These are phyloP conservation scores for Lacerta viridis DNA, from an alignment of 2,797 vertebrate species.

Conservation along the genomic window DNA sequence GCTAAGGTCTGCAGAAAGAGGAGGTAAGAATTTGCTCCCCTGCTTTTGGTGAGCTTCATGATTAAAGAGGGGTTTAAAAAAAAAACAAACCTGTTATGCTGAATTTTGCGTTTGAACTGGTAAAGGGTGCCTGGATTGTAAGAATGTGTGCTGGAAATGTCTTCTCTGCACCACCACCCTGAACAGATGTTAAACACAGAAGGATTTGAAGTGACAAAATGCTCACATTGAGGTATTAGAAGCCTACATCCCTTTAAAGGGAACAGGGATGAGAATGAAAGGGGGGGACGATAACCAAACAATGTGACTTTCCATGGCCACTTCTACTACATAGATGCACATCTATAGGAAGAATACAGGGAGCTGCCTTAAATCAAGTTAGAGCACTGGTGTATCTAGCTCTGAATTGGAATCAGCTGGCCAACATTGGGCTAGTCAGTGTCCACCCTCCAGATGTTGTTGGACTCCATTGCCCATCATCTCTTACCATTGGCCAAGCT, in stretches of 20 bases:
- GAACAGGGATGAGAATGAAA: background rate
- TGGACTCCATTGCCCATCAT: too few species aligned
- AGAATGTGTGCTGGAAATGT: background rate
- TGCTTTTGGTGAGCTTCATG: background rate
- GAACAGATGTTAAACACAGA: background rate
- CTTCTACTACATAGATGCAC: too few species aligned
- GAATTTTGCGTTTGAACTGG: background rate
- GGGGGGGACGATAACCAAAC: rapidly evolving
- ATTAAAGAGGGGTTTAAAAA: too few species aligned
- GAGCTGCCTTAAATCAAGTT: background rate
- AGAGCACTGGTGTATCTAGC: background rate
- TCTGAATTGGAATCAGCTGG: too few species aligned
- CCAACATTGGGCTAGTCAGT: too few species aligned
- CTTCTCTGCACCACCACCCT: background rate
- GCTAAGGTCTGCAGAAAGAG: slow-evolving; percentile 40
- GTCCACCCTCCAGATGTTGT: too few species aligned
- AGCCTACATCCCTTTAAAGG: background rate
- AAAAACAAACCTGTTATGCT: background rate
- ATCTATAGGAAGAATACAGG: background rate
- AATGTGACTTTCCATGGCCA: background rate
- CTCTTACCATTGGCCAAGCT: too few species aligned
- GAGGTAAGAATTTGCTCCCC: slow-evolving; percentile 38
- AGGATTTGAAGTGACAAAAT: background rate
- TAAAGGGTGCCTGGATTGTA: background rate
- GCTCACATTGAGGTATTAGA: too few species aligned